Evolutionary conservation across 2,888 invertebrate genomes (phyloP).

Genomic region (Acleris holmiana): DNA sequence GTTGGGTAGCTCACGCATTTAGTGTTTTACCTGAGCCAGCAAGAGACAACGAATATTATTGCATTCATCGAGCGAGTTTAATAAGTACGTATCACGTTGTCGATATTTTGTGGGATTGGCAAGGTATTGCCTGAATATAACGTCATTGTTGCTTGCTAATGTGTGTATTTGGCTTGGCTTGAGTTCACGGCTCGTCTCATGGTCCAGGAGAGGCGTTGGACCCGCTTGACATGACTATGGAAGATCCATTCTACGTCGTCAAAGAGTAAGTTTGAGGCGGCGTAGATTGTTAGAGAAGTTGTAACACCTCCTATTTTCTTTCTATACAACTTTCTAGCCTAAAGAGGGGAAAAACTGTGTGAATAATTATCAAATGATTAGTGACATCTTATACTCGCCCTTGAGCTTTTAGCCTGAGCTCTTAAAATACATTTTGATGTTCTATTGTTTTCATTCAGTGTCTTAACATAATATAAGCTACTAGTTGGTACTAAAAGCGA

Average conservation of each 20-base stretch:
- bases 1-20: conserved; percentile 53
- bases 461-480: no score
- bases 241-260: conserved; percentile 99
- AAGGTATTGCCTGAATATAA: conserved; percentile 58
- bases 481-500: no score
- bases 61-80: conserved; percentile 64
- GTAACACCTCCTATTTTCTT: conserved; percentile 25
- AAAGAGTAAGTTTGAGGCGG: conserved; percentile 93
- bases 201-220: conserved; percentile 59
- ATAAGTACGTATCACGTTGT: conserved; percentile 68
- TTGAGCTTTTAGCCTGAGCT: no score
- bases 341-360: not conserved
- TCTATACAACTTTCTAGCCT: no score
- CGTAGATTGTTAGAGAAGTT: conserved; percentile 33
- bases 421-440: no score
- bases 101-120: conserved; percentile 81
- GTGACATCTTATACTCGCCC: no score
- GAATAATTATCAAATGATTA: not conserved
- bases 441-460: no score
- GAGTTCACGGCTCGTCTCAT: conserved; percentile 55
- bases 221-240: conserved; percentile 95
- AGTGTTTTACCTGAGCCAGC: conserved; percentile 59
- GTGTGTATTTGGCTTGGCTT: conserved; percentile 44
- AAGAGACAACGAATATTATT: conserved; percentile 69
- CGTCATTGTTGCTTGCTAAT: conserved; percentile 51